Base-by-base conservation (phyloP, 2,888 invertebrate species). In the Eupeodes luniger region DNA sequence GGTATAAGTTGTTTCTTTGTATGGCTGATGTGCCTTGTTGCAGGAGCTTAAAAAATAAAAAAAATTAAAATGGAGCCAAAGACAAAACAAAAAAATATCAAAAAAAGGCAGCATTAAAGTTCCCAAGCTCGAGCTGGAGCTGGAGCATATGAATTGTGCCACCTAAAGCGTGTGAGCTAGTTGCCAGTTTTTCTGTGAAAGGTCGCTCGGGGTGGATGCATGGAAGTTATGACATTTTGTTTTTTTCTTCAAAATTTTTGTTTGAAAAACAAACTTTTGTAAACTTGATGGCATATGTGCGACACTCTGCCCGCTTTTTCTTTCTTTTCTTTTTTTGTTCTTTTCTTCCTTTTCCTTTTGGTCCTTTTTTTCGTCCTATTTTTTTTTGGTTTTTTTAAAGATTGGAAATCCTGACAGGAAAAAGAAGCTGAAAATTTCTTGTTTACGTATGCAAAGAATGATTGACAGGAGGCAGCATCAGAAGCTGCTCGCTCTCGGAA, bases 381-480 rank as follows among this genome's bases (percentile, higher is more conserved):
- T 76, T 67, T 62, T 74, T n/a, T n/a, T n/a, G n/a, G 47, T 76
- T 66, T 67, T 59, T 74, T 27, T 51, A 81, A 81, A 78, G 79
- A 80, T 83, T 80, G 87, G 34, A 87, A 84, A 80, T 77, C 83
- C 76, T 59, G 55, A 47, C 27, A 49, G 36, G 44, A 51, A 64
- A 16, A 64, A 36, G 40, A 64, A 62, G 66, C 34, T n/a, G 36
- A 61, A 59, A 64, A 74, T 81, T 84, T 81, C 77, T 81, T 88
- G 84, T 88, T 88, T 88, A 76, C 85, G 75, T 88, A 85, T 88
- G 88, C 88, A 88, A 88, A 85, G 81, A 85, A 85, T 88, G 85
- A 88, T 85, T 88, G 88, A 88, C 85, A 85, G 82, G 59, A 79
- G 75, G 74, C 82, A 75, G 80, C 34, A 2, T 44, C 57, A 59